Evolutionary conservation across 2,888 invertebrate species (phyloP).

Genomic region (Tribolium freemani): DNA sequence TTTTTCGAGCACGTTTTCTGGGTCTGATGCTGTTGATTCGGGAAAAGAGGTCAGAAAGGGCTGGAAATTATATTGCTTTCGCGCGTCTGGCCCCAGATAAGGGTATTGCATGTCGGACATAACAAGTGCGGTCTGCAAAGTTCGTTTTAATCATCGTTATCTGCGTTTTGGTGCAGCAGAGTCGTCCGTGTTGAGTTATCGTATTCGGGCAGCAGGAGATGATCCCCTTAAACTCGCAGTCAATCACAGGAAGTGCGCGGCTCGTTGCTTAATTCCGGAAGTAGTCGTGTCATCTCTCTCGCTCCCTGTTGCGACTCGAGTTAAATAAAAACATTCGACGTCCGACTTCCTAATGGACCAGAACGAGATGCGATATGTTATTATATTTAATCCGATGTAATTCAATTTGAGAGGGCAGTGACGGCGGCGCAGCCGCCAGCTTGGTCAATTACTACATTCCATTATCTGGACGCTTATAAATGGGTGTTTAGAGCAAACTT

Average conservation of each 20-base stretch:
- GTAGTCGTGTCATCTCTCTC: constrained; percentile 56
- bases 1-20: neutral
- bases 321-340: constrained; percentile 47
- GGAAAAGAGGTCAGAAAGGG: constrained; percentile 9
- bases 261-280: constrained; percentile 60
- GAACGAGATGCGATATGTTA: constrained; percentile 51
- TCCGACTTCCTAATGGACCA: constrained; percentile 46
- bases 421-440: constrained; percentile 10
- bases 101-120: constrained; percentile 31
- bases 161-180: constrained; percentile 35
- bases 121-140: constrained; percentile 24
- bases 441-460: neutral
- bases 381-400: constrained; percentile 49
- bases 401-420: constrained; percentile 31
- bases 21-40: constrained; percentile 9
- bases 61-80: constrained; percentile 24
- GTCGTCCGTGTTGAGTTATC: constrained; percentile 41
- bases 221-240: constrained; percentile 54
- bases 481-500: neutral
- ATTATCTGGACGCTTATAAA: neutral
- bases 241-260: constrained; percentile 63
- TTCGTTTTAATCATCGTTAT: constrained; percentile 36
- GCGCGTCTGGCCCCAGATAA: constrained; percentile 15
- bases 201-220: constrained; percentile 41
- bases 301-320: constrained; percentile 34